Base-by-base conservation (phyloP, 2,797 vertebrate genomes). In the Psittacula derbiana region DNA sequence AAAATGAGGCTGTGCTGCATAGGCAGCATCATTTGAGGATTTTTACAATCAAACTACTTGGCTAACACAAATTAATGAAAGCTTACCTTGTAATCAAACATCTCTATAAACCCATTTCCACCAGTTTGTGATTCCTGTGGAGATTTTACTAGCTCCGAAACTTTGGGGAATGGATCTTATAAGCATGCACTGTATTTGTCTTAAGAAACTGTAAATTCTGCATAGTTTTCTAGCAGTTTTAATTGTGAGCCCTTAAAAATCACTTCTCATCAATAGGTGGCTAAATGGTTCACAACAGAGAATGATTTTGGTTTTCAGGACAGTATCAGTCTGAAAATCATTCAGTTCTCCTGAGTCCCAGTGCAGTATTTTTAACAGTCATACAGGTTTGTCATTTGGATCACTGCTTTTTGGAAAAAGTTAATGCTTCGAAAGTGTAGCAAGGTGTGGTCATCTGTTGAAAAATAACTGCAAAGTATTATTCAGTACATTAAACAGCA, bases 21-120 rank as follows among this genome's bases (percentile, higher is more conserved):
- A 21, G 17, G 30, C 61, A 65, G 75, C 50, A 58, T 8, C 25
- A 70, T 49, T 18, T 60, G 41, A 43, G 41, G 66, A 74, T 61
- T 75, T 76, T 67, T 71, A 40, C 44, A 46, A 17, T 41, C 79
- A 87, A 85, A 65, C 67, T 33, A 27, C 16, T 49, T 47, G 40
- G 27, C 61, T 46, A 81, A 36, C 30, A 50, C 6, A 20, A 38
- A 38, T 70, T 47, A 79, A 60, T 1, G 0, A 74, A 79, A 74
- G 62, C 57, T 66, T 50, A 38, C 38, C 47, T 57, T 55, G 27
- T 43, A 73, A 67, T 58, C 55, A 58, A 58, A 58, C n/a, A 24
- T n/a, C n/a, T 38, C 40, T 1, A 0, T 14, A 24, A 10, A 11
- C n/a, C 40, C 50, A 43, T 27, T 10, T 60, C 4, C 40, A 11